phyloP scores from a whole-genome alignment of 1,140 invertebrate species.

The Tribolium madens region DNA sequence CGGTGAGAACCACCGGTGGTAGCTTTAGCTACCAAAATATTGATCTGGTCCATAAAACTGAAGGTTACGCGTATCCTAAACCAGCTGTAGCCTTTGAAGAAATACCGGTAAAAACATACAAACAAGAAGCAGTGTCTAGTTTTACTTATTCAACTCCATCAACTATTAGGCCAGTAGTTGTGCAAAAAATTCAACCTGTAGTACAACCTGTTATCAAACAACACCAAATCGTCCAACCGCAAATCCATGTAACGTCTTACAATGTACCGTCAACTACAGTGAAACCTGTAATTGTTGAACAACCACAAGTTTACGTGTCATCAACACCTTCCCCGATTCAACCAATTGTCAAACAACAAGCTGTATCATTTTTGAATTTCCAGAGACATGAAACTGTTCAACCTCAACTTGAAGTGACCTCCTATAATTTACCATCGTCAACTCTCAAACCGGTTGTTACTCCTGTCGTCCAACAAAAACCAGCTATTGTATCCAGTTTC shows the following conservation, averaged over 20 bases:
- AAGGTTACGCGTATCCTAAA: conserved; percentile 3
- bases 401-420: conserved; percentile 12
- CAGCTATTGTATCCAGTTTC: conserved; percentile 53
- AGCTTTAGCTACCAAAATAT: conserved; percentile 24
- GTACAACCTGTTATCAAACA: conserved; percentile 8
- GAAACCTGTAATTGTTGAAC: neutral
- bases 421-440: conserved; percentile 6
- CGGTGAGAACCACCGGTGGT: conserved; percentile 57
- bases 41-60: neutral
- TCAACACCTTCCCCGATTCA: conserved; percentile 11
- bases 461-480: conserved; percentile 61
- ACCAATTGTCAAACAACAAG: conserved; percentile 19
- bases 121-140: conserved; percentile 15
- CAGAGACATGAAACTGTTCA: conserved; percentile 25
- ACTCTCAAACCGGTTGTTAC: conserved; percentile 62
- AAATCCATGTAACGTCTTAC: conserved; percentile 12
- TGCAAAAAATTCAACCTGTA: conserved; percentile 5
- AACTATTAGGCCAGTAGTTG: neutral
- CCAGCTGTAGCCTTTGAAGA: conserved; percentile 35
- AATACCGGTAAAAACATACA: neutral
- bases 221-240: conserved; percentile 14
- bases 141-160: conserved; percentile 8
- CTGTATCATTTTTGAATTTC: neutral
- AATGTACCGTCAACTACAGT: neutral
- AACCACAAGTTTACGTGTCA: neutral